phyloP scores from a whole-genome alignment of 2,113 vertebrate species.

The Ciconia stormi region DNA sequence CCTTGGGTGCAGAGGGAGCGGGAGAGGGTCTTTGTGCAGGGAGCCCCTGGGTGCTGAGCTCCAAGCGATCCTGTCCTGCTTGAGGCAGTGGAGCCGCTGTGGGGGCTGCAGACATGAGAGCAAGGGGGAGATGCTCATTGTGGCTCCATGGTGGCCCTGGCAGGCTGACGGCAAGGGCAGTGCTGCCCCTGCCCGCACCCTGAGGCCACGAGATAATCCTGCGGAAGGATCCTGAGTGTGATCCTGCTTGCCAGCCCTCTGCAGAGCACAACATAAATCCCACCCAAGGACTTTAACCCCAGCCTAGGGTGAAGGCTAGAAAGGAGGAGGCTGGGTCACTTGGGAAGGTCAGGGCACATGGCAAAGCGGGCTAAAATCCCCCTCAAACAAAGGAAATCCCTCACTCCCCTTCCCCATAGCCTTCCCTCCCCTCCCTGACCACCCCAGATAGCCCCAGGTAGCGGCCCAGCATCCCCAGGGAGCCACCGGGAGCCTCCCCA shows the following conservation, averaged over 20 bases:
- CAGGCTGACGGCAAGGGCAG: background rate
- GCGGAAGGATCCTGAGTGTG: background rate
- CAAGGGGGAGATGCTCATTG: background rate
- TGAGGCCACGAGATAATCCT: background rate
- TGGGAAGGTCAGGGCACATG: background rate
- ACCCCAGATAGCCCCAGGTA: background rate
- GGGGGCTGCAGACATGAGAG: background rate
- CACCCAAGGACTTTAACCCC: constrained; percentile 1
- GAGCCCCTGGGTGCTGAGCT: background rate
- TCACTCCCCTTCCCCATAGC: background rate
- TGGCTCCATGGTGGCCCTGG: accelerated
- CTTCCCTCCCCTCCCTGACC: background rate
- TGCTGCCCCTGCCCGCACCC: background rate
- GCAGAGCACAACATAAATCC: background rate
- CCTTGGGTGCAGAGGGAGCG: background rate
- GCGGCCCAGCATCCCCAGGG: background rate
- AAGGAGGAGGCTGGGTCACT: background rate
- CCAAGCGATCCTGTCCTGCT: background rate
- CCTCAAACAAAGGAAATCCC: background rate
- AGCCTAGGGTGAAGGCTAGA: background rate
- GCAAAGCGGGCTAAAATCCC: background rate
- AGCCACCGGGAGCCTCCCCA: background rate
- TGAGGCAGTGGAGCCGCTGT: accelerated
- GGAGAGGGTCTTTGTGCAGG: background rate
- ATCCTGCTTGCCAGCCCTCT: background rate